Base-by-base conservation (phyloP, 2,888 invertebrate genomes). In the Ochropleura leucogaster region DNA sequence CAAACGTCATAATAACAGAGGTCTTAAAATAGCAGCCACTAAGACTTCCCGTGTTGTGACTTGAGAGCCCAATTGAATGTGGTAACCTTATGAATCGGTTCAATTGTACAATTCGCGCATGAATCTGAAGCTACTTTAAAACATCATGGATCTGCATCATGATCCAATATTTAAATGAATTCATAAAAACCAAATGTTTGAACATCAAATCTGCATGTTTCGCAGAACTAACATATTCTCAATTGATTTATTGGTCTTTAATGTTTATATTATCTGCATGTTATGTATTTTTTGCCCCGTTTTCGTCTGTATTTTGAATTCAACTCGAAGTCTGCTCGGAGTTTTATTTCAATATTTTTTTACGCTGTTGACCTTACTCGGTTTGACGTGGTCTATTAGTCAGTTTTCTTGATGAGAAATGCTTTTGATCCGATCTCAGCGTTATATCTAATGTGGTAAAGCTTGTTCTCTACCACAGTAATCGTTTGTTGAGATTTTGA, bases 401-500 rank as follows among this genome's bases (percentile, higher is more conserved):
- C 74, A 78, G 77, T 69, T 75, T 62, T 75, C 76, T 67, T 80
- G 75, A 83, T 71, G 71, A 80, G 80, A 80, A 80, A 75, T 77
- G 63, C 72, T 68, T 79, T 63, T 66, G 18, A 72, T 85, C 47
- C 59, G 53, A 57, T 72, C 70, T 40, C 53, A 79, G 62, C 60
- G 53, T 78, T 72, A 62, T 82, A 62, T 82, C 80, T 79, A 74
- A 82, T 72, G 72, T 67, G 68, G 79, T 77, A 71, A 82, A 76
- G 68, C 71, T 70, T 75, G 53, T 66, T 79, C 57, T 64, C 69
- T 65, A 64, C 72, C 62, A 55, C 73, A 72, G 65, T 77, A 80
- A 85, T 75, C 74, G 77, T 77, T 79, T 75, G 53, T 87, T 85
- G 87, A 81, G 47, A 53, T 42, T 60, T 64, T 87, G 85, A 85